Evolutionary conservation across 2,888 invertebrate genomes (phyloP), one percentile per base, ranked within the genome.

Genomic region (Marronus borbonicus): DNA sequence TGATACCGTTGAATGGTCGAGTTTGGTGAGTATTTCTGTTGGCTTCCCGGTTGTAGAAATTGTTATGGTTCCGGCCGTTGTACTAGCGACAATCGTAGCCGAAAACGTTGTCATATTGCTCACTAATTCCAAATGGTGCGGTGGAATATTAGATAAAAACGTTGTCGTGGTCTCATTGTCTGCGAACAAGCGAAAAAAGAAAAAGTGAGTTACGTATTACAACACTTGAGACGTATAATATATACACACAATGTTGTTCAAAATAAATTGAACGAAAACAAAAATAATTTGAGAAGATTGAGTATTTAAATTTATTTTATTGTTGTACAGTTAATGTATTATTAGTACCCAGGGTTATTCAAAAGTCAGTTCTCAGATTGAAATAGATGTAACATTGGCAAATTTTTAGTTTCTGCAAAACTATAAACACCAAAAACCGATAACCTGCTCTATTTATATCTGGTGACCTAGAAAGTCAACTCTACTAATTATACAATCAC

Each of bases 131-230:
- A 79, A 78, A 72, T 79, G 80, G 39, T 78, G 80, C 74, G 81
- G 79, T 49, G 79, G 80, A 66, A 81, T 79, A 24, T 80, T 76
- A 39, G 80, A 78, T 77, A 81, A 79, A 78, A 82, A 78, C 50
- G 79, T 76, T 55, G 82, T 81, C 79, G 82, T 82, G 24, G 68
- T 72, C 80, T 82, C 81, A 79, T 83, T 83, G 78, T 83, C 83
- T 83, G 81, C 66, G 81, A 82, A 72, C 72, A 60, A 60, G 44
- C 44, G 44, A 44, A 12, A 44, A 44, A 44, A 44, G 80, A 58
- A 70, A 70, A 55, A 55, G 36, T 39, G 3, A 39, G 17, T 55
- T 64, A 76, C 31, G 49, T 64, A 64, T 65, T 50, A 50, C 31
- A 55, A 10, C 55, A 17, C 55, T 55, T 55, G n/a, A 55, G 55